phyloP scores from a whole-genome alignment of 1,140 invertebrate species.

The Zaprionus taronus region DNA sequence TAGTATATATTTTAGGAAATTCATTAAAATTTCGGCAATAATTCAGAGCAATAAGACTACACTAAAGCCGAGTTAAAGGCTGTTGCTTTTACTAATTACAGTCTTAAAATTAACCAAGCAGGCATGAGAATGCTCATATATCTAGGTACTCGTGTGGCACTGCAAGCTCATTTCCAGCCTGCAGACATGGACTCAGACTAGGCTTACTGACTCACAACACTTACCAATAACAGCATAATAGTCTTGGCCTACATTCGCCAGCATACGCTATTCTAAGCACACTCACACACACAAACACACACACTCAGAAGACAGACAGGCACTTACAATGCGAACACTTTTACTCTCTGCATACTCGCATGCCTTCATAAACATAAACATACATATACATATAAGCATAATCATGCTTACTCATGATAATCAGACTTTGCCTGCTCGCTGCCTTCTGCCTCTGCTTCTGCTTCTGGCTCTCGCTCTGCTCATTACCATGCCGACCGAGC shows the following conservation, averaged over 20 bases:
- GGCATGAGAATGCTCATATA: slow-evolving; percentile 4
- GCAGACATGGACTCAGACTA: slow-evolving; percentile 40
- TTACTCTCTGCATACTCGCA: slow-evolving; percentile 65
- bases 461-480: slow-evolving; percentile 48
- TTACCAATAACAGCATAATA: slow-evolving; percentile 64
- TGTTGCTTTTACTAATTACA: slow-evolving; percentile 21
- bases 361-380: slow-evolving; percentile 38
- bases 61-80: not conserved
- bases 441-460: slow-evolving; percentile 33
- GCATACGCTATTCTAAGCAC: slow-evolving; percentile 59
- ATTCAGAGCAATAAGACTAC: not conserved
- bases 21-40: not conserved
- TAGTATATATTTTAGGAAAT: not conserved
- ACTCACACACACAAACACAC: slow-evolving; percentile 38
- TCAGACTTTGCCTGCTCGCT: slow-evolving; percentile 64
- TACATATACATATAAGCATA: slow-evolving; percentile 62
- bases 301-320: slow-evolving; percentile 11
- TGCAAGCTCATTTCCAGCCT: slow-evolving; percentile 29
- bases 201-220: slow-evolving; percentile 37
- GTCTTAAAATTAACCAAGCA: slow-evolving; percentile 11
- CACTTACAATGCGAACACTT: slow-evolving; percentile 67
- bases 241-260: slow-evolving; percentile 68
- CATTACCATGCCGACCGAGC: slow-evolving; percentile 67
- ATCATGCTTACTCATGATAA: slow-evolving; percentile 81
- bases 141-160: slow-evolving; percentile 14